A percentile compares a stretch with the other conserved stretches of the same genome.
phyloP scores from a whole-genome alignment of 2,113 vertebrate genomes.

The Tychaedon coryphoeus region DNA sequence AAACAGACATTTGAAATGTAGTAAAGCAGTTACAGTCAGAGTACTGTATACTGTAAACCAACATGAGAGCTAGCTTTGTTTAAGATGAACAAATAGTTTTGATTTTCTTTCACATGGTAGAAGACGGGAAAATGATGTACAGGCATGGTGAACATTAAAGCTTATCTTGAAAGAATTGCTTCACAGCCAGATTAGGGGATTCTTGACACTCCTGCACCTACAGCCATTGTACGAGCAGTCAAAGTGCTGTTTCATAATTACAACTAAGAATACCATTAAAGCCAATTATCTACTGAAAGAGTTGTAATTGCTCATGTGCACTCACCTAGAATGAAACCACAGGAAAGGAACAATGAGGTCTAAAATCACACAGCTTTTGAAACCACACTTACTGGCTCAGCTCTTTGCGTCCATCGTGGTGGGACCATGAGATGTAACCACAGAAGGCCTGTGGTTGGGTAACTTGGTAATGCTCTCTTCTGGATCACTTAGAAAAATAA shows the following conservation, averaged over 20 bases:
- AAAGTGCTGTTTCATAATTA: constrained; percentile 43
- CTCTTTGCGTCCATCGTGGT: neutral
- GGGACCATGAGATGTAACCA: neutral
- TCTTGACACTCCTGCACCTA: constrained; percentile 44
- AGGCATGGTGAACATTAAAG: constrained; percentile 33
- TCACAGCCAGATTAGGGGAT: constrained; percentile 52
- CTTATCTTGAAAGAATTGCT: constrained; percentile 52
- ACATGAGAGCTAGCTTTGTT: neutral
- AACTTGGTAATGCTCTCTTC: neutral
- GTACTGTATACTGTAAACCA: neutral
- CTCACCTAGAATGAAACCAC: constrained; percentile 37
- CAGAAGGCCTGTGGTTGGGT: neutral
- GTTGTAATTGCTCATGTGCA: constrained; percentile 35
- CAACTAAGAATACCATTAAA: constrained; percentile 57
- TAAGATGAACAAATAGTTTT: constrained; percentile 15
- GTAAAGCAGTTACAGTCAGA: constrained; percentile 3
- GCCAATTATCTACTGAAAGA: constrained; percentile 45
- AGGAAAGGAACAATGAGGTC: neutral
- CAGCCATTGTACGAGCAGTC: constrained; percentile 49
- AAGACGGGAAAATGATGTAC: constrained; percentile 2
- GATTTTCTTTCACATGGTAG: constrained; percentile 38
- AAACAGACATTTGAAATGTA: neutral
- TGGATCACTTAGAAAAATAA: neutral
- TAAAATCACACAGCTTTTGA: neutral
- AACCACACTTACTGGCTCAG: neutral